Conservation (phyloP, 2,797 vertebrate species). For the Chromobotia macracanthus region DNA sequence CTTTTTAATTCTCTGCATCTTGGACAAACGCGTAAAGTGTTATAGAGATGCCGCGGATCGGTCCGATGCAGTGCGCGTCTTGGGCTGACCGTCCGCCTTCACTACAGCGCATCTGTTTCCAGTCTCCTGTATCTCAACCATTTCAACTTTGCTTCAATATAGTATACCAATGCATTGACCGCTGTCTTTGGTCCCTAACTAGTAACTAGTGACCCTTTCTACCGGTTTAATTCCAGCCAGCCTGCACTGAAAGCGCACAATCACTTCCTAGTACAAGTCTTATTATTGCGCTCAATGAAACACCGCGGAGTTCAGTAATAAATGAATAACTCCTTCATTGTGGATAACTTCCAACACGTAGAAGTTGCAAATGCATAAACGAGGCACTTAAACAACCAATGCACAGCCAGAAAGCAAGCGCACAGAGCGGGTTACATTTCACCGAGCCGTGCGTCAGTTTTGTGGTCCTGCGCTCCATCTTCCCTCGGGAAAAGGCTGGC, state of each 20-base stretch:
- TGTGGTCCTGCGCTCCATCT: constrained; percentile 40
- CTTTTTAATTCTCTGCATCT: not conserved
- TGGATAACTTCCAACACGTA: constrained; percentile 45
- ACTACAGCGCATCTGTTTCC: not conserved
- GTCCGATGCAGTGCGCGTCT: not conserved
- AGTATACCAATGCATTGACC: not conserved
- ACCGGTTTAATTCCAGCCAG: not conserved
- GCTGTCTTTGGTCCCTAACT: not conserved
- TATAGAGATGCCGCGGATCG: not conserved
- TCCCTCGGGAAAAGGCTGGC: constrained; percentile 17
- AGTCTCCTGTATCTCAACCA: not conserved
- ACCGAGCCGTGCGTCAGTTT: constrained; percentile 6
- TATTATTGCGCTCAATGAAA: not conserved
- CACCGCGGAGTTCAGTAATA: not conserved
- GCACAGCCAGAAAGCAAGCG: not conserved
- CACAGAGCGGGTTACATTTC: not conserved
- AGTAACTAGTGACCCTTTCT: not conserved
- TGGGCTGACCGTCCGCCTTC: not conserved
- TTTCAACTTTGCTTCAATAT: not conserved
- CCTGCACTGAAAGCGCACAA: not conserved
- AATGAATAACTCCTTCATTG: constrained; percentile 48
- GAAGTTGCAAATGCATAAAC: constrained; percentile 28
- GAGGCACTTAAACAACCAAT: constrained; percentile 13
- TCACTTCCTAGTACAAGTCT: not conserved
- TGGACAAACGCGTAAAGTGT: not conserved